A percentile compares a stretch with the other conserved stretches of the same genome.
phyloP scores from a whole-genome alignment of 2,113 vertebrate species.

The Meriones unguiculatus region DNA sequence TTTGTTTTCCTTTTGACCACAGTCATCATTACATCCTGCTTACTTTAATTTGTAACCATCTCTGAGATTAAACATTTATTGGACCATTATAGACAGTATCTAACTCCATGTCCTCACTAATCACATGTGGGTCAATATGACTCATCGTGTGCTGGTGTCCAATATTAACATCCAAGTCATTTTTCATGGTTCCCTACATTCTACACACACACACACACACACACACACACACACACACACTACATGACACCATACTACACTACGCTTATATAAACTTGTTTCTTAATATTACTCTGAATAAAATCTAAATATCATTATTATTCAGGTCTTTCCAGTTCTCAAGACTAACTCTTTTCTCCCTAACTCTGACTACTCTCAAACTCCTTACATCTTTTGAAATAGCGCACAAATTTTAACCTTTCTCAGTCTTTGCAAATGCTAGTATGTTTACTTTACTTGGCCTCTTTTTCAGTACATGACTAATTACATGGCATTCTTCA shows the following conservation, averaged over 20 bases:
- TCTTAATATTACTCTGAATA: background rate
- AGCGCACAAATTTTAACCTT: background rate
- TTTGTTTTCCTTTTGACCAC: background rate
- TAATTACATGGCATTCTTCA: background rate
- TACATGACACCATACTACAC: background rate
- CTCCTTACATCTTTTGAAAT: background rate
- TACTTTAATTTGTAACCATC: background rate
- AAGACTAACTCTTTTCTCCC: background rate
- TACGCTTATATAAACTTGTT: background rate
- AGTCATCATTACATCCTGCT: background rate
- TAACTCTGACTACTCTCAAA: background rate
- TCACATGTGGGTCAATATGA: background rate
- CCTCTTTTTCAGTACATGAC: background rate
- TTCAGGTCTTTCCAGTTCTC: background rate
- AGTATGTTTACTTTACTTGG: background rate
- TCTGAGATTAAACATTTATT: background rate
- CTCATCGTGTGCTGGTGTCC: background rate
- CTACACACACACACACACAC: background rate
- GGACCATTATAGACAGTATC: background rate
- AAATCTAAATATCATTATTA: background rate
- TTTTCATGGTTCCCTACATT: background rate
- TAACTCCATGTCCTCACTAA: background rate
- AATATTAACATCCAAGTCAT: background rate
- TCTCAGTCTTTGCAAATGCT: background rate
- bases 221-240: too few relatives aligned